phyloP scores from a whole-genome alignment of 1,140 invertebrate species.

The Solenopsis invicta region DNA sequence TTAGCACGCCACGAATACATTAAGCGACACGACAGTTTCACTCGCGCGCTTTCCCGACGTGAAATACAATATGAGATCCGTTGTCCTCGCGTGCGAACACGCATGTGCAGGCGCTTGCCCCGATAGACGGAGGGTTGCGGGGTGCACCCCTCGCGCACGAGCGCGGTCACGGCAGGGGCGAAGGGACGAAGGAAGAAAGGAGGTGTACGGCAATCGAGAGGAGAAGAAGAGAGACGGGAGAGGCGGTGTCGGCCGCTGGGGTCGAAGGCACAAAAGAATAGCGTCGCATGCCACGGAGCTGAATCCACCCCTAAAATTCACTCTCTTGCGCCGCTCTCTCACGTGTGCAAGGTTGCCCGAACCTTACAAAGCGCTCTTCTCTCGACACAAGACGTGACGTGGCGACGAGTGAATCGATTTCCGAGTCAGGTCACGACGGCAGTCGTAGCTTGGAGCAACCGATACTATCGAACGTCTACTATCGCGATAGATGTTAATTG shows the following conservation, averaged over 20 bases:
- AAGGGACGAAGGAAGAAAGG: conserved; percentile 52
- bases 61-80: conserved; percentile 77
- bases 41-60: conserved; percentile 38
- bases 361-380: conserved; percentile 49
- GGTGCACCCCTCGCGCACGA: conserved; percentile 81
- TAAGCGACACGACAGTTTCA: conserved; percentile 53
- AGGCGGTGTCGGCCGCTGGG: conserved; percentile 70
- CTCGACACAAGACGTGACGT: conserved; percentile 42
- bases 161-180: conserved; percentile 63
- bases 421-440: conserved; percentile 9
- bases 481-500: background rate
- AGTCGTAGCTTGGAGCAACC: background rate
- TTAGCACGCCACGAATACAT: conserved; percentile 57
- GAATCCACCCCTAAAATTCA: conserved; percentile 79
- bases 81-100: conserved; percentile 70
- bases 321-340: conserved; percentile 69
- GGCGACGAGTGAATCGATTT: conserved; percentile 48
- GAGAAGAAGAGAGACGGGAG: conserved; percentile 39
- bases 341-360: conserved; percentile 77
- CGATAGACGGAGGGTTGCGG: conserved; percentile 79
- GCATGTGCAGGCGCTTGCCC: conserved; percentile 81
- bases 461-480: background rate
- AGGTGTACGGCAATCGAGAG: conserved; percentile 34
- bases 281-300: conserved; percentile 80
- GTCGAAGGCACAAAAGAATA: conserved; percentile 81